Conservation (phyloP, 1,140 invertebrate species). For the Zaprionus taronus region DNA sequence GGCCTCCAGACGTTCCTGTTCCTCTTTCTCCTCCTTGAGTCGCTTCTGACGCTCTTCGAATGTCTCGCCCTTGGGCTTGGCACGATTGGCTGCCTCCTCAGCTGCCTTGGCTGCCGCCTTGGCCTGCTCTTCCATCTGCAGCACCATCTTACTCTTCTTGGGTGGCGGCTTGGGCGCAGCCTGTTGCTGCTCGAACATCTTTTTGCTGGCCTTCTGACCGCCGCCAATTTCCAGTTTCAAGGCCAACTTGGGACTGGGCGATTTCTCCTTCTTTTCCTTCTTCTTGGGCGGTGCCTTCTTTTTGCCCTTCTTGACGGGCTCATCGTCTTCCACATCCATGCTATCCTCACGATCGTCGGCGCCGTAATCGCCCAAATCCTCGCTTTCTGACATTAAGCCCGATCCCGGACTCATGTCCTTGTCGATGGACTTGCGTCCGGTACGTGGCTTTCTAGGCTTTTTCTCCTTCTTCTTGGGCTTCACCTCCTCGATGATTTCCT, state of each 20-base stretch:
- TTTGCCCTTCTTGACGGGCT: conserved; percentile 76
- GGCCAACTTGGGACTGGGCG: conserved; percentile 80
- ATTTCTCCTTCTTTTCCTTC: conserved; percentile 83
- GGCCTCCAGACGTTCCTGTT: conserved; percentile 71
- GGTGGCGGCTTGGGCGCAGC: conserved; percentile 76
- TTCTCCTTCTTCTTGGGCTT: conserved; percentile 81
- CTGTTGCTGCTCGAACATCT: conserved; percentile 80
- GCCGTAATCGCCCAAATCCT: conserved; percentile 47
- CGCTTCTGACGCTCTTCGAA: conserved; percentile 81
- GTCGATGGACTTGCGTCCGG: conserved; percentile 69
- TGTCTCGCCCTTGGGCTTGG: conserved; percentile 81
- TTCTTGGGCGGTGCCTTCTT: conserved; percentile 82
- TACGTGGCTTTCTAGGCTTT: conserved; percentile 68
- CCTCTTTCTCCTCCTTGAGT: conserved; percentile 75
- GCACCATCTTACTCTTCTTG: conserved; percentile 82
- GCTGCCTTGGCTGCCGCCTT: conserved; percentile 77
- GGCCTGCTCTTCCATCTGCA: conserved; percentile 83
- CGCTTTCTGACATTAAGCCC: conserved; percentile 29
- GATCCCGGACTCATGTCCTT: conserved; percentile 58
- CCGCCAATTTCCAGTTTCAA: conserved; percentile 83
- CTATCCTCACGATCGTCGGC: conserved; percentile 74
- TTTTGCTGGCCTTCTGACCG: conserved; percentile 80
- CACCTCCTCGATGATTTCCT: conserved; percentile 74
- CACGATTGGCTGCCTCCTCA: conserved; percentile 70
- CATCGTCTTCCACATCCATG: conserved; percentile 71